Base-by-base conservation (phyloP, 2,888 invertebrate species). In the Tiliacea citrago region DNA sequence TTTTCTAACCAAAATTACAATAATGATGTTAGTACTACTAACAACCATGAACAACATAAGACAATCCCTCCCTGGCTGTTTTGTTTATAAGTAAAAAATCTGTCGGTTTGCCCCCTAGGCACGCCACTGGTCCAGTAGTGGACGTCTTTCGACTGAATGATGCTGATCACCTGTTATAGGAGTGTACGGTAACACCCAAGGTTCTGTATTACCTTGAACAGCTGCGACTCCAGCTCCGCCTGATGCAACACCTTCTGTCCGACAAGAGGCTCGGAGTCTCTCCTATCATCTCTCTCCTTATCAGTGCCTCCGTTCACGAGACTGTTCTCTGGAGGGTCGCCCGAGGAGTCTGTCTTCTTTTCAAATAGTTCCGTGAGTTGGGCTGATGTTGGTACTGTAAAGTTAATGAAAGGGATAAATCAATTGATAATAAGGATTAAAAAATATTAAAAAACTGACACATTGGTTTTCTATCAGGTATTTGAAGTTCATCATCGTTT, bases 141-240 rank as follows among this genome's bases (percentile, higher is more conserved):
- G 0, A 12, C n/a, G n/a, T n/a, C 12, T 53, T 53, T 53, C n/a
- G 12, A 12, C n/a, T 53, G n/a, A 47, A 16, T 39, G 7, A 39
- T 5, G 39, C 6, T 49, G 47, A 49, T 49, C 47, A 49, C 7
- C 47, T 16, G 47, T 49, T 49, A 47, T 16, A 47, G 47, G 16
- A 49, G 18, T 49, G 47, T 16, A 6, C 16, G 58, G 18, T 18
- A 21, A 35, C 10, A 18, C 4, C 18, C 2, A 58, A 39, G 8
- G 12, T 21, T 39, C 60, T 61, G 13, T 29, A 6, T 92, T 95
- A 98, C 98, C 97, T 98, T 98, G 91, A 98, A 98, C 90, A 99
- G 96, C 69, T 98, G 98, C 89, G 98, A 98, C 93, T 99, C 99
- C 80, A 99, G 95, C 95, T 99, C 99, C 0, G 98, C 98, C 92